Evolutionary conservation across 2,113 vertebrate species (phyloP), one percentile per base, ranked within the genome.

Genomic region (Echinops telfairi): DNA sequence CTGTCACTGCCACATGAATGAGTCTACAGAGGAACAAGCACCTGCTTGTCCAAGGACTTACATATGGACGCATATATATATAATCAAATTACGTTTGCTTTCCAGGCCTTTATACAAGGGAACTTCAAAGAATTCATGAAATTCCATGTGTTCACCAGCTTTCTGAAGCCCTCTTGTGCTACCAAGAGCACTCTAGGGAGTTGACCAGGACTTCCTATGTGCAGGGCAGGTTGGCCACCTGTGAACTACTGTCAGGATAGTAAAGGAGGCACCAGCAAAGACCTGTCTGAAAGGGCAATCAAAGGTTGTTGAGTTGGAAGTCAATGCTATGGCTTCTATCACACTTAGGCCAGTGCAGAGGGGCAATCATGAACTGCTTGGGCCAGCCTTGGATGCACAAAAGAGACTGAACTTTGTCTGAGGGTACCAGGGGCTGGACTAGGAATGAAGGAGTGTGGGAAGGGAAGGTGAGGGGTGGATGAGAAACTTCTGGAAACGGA

Each of bases 121-220:
- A 31, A 3, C 20, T 83, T 29, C 31, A 68, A 2, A 92, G 23
- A 36, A 58, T n/a, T 23, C 73, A 88, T 64, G 31, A 94, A 96
- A 94, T 84, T 88, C 9, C 0, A 82, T 25, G 8, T 80, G 16
- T 2, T 91, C 27, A 8, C 29, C 83, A 89, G 7, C 81, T 91
- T 68, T 71, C 79, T 33, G 43, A 89, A 53, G 86, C 17, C 43
- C 79, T 90, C 66, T 89, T 29, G 91, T 60, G 27, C 66, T 16
- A 75, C 27, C 85, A 94, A 73, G 38, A 1, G 33, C 33, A 91
- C 43, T 40, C 84, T 31, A 81, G 94, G 90, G 86, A 10, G n/a
- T 84, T 71, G 43, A 86, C 78, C 80, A 66, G 38, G 47, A 53
- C 47, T 53, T 53, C 10, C 47, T 53, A 7, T 53, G 9, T 19